Evolutionary conservation across 2,113 vertebrate genomes (phyloP).

Genomic region (Proterorhinus semilunaris): DNA sequence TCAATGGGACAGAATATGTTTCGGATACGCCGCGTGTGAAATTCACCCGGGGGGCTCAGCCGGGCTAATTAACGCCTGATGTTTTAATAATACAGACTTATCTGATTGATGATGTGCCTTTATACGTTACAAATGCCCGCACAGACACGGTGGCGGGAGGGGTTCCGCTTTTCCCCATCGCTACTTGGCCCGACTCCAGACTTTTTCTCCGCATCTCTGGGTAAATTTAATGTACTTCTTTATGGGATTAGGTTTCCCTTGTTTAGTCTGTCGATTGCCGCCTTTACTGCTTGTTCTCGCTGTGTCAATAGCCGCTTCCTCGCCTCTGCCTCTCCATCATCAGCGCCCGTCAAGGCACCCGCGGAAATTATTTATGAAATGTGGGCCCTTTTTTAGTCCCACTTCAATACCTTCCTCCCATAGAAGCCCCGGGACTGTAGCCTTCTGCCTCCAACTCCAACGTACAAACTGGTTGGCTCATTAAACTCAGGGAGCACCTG

Average conservation of each 20-base stretch:
- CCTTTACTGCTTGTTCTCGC: constrained; percentile 15
- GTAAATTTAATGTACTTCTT: constrained; percentile 46
- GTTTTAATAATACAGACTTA: constrained; percentile 2
- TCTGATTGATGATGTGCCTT: constrained; percentile 13
- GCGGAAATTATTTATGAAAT: constrained; percentile 39
- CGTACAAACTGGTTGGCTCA: constrained; percentile 17
- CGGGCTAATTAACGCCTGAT: constrained; percentile 18
- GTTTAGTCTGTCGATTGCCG: constrained; percentile 36
- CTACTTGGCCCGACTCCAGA: constrained; percentile 12
- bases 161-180: neutral
- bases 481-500: constrained; percentile 13
- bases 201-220: constrained; percentile 13
- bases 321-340: constrained; percentile 33
- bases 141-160: neutral
- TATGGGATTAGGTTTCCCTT: constrained; percentile 21
- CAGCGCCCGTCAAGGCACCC: constrained; percentile 8
- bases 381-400: constrained; percentile 14
- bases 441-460: no score
- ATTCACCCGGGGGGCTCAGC: constrained; percentile 22
- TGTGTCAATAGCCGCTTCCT: constrained; percentile 19
- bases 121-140: constrained; percentile 12
- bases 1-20: constrained; percentile 25
- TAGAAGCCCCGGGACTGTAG: neutral
- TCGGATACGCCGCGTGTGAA: constrained; percentile 22
- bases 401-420: constrained; percentile 24